Conservation (phyloP, 2,797 vertebrate species). For the Acrossocheilus wenchowensis region DNA sequence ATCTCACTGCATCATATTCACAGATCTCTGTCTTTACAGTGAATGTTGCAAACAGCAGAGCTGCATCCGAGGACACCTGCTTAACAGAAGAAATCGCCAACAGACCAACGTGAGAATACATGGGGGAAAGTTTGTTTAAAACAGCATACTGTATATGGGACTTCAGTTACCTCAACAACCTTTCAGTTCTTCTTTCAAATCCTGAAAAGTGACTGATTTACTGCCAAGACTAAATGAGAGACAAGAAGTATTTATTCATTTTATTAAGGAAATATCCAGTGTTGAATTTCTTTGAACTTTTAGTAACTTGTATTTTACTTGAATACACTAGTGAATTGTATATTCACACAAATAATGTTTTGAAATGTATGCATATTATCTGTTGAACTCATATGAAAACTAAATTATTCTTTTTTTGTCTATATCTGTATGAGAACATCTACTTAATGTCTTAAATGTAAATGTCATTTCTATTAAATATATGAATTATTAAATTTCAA, state of each 20-base stretch:
- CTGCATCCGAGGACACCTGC: slow-evolving; percentile 41
- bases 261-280: neutral
- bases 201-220: neutral
- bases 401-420: neutral
- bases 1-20: slow-evolving; percentile 4
- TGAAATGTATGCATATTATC: neutral
- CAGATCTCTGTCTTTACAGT: slow-evolving; percentile 52
- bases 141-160: neutral
- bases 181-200: neutral
- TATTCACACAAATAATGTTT: neutral
- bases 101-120: slow-evolving; percentile 46
- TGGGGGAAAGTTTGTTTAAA: neutral
- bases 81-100: slow-evolving; percentile 43
- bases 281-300: neutral
- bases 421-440: neutral
- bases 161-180: neutral
- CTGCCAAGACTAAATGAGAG: neutral
- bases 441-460: neutral
- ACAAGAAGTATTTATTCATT: neutral
- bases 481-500: neutral
- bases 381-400: neutral
- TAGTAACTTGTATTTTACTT: neutral
- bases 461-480: neutral
- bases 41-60: slow-evolving; percentile 12
- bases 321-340: neutral